phyloP scores from a whole-genome alignment of 2,113 vertebrate genomes.

The Sakesphorus luctuosus region DNA sequence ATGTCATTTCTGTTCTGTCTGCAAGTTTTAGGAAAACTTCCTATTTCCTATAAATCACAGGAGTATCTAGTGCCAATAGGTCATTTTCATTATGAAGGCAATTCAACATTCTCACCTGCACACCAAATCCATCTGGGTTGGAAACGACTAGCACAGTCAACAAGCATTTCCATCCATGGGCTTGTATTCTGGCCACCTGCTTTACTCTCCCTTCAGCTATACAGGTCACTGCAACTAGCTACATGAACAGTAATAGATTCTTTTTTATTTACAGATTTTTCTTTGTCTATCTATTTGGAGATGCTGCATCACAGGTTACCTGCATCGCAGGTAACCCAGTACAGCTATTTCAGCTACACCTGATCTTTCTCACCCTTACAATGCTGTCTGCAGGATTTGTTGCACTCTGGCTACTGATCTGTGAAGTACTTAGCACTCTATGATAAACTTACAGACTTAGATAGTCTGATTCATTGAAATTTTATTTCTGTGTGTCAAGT shows the following conservation, averaged over 20 bases:
- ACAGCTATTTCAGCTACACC: neutral
- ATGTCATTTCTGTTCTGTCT: neutral
- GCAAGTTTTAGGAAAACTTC: neutral
- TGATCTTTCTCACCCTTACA: neutral
- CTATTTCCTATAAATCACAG: neutral
- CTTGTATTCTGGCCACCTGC: neutral
- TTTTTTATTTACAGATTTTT: neutral
- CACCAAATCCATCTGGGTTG: neutral
- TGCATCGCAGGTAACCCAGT: neutral
- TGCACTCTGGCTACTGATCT: neutral
- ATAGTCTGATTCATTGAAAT: neutral
- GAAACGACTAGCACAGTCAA: neutral
- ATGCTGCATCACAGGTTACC: neutral
- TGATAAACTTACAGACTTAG: neutral
- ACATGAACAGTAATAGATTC: neutral
- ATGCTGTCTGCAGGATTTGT: neutral
- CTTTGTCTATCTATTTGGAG: neutral
- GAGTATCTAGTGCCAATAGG: neutral
- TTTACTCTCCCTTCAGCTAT: neutral
- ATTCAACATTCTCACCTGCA: neutral
- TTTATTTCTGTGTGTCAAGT: neutral
- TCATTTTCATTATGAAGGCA: neutral
- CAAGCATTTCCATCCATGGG: neutral
- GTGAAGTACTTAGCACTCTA: neutral
- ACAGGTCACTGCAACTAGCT: neutral